A percentile compares a stretch with the other conserved stretches of the same genome.
These are phyloP conservation scores for Parotia lawesii DNA, from an alignment of 2,113 vertebrate genomes.

Conservation along the genomic window DNA sequence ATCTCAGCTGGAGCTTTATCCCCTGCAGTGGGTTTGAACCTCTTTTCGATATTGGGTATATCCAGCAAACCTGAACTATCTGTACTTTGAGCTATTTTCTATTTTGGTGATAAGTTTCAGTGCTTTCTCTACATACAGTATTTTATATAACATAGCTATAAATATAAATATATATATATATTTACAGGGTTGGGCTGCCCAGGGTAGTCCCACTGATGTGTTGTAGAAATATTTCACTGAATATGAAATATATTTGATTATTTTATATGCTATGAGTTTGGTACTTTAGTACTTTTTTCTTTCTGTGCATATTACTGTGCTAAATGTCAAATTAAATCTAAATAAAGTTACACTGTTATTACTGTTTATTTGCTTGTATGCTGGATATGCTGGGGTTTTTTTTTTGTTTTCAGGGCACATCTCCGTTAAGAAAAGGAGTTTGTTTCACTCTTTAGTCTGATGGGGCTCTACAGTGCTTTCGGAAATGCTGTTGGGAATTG, in stretches of 20 bases:
- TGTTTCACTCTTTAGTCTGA: background rate
- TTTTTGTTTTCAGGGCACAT: background rate
- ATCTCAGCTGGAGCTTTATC: background rate
- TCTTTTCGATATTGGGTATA: slow-evolving; percentile 31
- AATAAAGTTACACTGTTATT: slow-evolving; percentile 63
- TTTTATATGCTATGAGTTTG: slow-evolving; percentile 51
- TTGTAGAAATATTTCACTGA: slow-evolving; percentile 55
- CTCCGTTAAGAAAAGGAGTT: background rate
- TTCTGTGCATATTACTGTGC: slow-evolving; percentile 63
- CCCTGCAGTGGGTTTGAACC: slow-evolving; percentile 35
- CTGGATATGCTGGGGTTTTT: background rate
- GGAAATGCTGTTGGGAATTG: background rate
- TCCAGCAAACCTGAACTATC: slow-evolving; percentile 16
- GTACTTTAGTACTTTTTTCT: slow-evolving; percentile 65
- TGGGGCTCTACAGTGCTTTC: background rate
- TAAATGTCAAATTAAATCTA: slow-evolving; percentile 60
- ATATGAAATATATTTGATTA: slow-evolving; percentile 39
- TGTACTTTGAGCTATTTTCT: slow-evolving; percentile 64
- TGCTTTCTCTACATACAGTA: slow-evolving; percentile 48
- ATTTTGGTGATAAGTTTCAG: slow-evolving; percentile 53
- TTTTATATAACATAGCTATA: slow-evolving; percentile 56
- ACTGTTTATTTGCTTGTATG: slow-evolving; percentile 3
- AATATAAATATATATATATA: background rate
- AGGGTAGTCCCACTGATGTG: slow-evolving; percentile 7
- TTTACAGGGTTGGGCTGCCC: slow-evolving; percentile 32